phyloP scores from a whole-genome alignment of 2,113 vertebrate genomes.

The Halichoeres trimaculatus region DNA sequence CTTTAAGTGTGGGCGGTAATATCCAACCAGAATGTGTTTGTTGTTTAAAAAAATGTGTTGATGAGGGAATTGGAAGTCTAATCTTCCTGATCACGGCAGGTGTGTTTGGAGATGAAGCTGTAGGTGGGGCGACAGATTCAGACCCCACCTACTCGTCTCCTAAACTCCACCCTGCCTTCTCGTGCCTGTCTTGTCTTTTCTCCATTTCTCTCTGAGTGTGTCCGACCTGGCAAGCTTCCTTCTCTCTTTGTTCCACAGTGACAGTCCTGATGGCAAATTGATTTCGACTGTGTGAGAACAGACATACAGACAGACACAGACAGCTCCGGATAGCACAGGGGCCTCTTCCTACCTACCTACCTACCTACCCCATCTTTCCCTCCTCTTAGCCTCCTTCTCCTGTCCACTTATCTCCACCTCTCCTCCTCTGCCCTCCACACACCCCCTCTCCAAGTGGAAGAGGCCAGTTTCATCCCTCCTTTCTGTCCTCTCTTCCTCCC shows the following conservation, averaged over 20 bases:
- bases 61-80: slow-evolving; percentile 70
- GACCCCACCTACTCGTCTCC: slow-evolving; percentile 61
- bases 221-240: slow-evolving; percentile 91
- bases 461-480: slow-evolving; percentile 83
- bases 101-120: slow-evolving; percentile 70
- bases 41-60: slow-evolving; percentile 42
- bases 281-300: slow-evolving; percentile 99
- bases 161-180: slow-evolving; percentile 64
- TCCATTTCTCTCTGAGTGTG: slow-evolving; percentile 86
- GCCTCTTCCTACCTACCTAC: slow-evolving; percentile 52
- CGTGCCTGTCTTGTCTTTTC: slow-evolving; percentile 84
- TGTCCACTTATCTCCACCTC: slow-evolving; percentile 67
- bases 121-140: slow-evolving; percentile 60
- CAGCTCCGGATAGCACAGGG: slow-evolving; percentile 87
- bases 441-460: slow-evolving; percentile 82
- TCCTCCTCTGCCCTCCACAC: slow-evolving; percentile 68
- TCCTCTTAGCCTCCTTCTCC: slow-evolving; percentile 67
- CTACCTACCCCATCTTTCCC: slow-evolving; percentile 39
- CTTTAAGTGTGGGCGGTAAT: background rate
- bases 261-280: slow-evolving; percentile 99
- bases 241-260: slow-evolving; percentile 96
- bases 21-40: slow-evolving; percentile 6
- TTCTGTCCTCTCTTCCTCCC: slow-evolving; percentile 87
- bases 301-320: slow-evolving; percentile 87
- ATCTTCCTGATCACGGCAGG: slow-evolving; percentile 67